Conservation (phyloP, 2,797 vertebrate genomes). For the Champsocephalus esox region DNA sequence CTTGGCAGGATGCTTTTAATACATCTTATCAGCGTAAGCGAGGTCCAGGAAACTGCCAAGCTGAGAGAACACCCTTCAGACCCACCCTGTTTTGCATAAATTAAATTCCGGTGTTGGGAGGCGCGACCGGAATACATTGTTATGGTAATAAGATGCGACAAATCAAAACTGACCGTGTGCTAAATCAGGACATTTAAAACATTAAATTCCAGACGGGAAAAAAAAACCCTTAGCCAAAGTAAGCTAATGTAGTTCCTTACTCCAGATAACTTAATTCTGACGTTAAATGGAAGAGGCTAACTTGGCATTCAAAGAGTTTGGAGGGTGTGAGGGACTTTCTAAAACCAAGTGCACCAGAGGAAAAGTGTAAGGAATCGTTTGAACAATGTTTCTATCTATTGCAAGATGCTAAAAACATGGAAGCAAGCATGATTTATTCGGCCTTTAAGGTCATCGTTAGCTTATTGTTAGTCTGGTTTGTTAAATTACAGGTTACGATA, state of each 20-base stretch:
- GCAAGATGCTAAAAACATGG: too few species aligned
- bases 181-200: not conserved
- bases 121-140: constrained; percentile 16
- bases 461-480: too few species aligned
- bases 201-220: not conserved
- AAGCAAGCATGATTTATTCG: too few species aligned
- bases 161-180: constrained; percentile 2
- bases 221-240: not conserved
- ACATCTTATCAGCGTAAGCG: constrained; percentile 41
- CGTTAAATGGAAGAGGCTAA: too few species aligned
- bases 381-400: too few species aligned
- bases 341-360: not conserved
- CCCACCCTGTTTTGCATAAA: constrained; percentile 13
- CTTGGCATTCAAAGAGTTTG: too few species aligned
- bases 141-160: constrained; percentile 7
- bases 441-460: too few species aligned
- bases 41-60: constrained; percentile 42
- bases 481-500: too few species aligned
- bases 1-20: constrained; percentile 40
- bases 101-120: constrained; percentile 20
- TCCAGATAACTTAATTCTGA: not conserved
- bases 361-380: not conserved
- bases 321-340: not conserved
- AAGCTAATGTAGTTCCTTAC: not conserved
- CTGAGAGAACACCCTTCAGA: constrained; percentile 23